A percentile compares a stretch with the other conserved stretches of the same genome.
phyloP scores from a whole-genome alignment of 2,113 vertebrate genomes.

The Onychorhynchus coronatus region DNA sequence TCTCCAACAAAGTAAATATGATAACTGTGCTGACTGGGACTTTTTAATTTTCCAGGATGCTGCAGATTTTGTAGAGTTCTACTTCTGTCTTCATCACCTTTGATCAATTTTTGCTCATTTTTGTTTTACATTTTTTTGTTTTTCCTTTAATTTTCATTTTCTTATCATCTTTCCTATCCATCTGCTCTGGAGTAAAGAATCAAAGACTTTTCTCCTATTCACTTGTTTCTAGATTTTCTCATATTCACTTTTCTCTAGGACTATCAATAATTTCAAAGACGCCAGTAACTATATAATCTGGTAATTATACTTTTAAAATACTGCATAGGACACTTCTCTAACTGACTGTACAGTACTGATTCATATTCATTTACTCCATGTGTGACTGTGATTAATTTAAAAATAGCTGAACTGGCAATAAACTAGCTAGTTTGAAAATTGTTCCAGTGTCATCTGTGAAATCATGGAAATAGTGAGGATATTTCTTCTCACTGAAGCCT shows the following conservation, averaged over 20 bases:
- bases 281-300: background rate
- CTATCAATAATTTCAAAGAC: constrained; percentile 2
- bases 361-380: background rate
- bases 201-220: constrained; percentile 11
- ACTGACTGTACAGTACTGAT: background rate
- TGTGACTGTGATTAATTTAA: background rate
- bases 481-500: background rate
- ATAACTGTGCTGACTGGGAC: background rate
- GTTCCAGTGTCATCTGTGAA: background rate
- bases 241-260: background rate
- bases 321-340: background rate
- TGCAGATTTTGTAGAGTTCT: background rate
- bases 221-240: background rate
- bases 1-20: background rate
- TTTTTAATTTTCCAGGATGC: background rate
- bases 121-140: background rate
- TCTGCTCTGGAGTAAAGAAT: constrained; percentile 27
- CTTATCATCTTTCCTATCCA: constrained; percentile 37
- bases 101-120: background rate
- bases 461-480: background rate
- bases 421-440: background rate
- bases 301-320: constrained; percentile 30
- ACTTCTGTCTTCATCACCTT: background rate
- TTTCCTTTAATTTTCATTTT: constrained; percentile 13
- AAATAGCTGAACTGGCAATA: constrained; percentile 14